Base-by-base conservation (phyloP, 2,888 invertebrate species). In the Heteropelma amictum region DNA sequence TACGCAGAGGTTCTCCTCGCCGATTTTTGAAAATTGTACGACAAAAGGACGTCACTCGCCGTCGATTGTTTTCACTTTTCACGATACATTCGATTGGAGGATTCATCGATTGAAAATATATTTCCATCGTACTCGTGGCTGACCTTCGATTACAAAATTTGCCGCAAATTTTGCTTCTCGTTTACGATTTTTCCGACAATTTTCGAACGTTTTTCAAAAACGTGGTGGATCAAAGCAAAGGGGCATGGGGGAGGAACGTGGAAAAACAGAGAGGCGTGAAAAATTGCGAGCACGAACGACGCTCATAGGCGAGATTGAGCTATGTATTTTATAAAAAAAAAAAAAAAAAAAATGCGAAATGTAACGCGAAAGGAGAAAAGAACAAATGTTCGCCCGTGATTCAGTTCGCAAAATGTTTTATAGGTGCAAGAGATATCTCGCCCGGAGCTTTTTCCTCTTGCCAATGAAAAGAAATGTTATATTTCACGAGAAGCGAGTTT, bases 1-100 rank as follows among this genome's bases (percentile, higher is more conserved):
- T 1, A 6, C 49, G 33, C 53, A 4, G 64, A 60, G 42, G 6
- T 47, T 23, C 28, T 51, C 42, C 21, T 12, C 38, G 28, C 73
- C 73, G 72, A 77, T 78, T 77, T 78, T 70, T 76, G 79, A 81
- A 80, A 76, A 77, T 76, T 79, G 79, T 78, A 58, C 45, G 35
- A 42, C 33, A n/a, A 23, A 51, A 53, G 28, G 17, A 23, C n/a
- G 26, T 56, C n/a, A 54, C 69, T 74, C 40, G 35, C 10, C 14
- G 14, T 7, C 23, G 19, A 12, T 23, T 17, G 28, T n/a, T n/a
- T n/a, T n/a, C n/a, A n/a, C n/a, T n/a, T n/a, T n/a, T n/a, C n/a
- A n/a, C n/a, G n/a, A n/a, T n/a, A n/a, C n/a, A n/a, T n/a, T n/a
- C n/a, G n/a, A n/a, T n/a, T n/a, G n/a, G n/a, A n/a, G n/a, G n/a